Percentiles rank a stretch among this genome's conserved stretches.
Conservation (phyloP, 2,888 invertebrate genomes). For the Gastrophysa polygoni region DNA sequence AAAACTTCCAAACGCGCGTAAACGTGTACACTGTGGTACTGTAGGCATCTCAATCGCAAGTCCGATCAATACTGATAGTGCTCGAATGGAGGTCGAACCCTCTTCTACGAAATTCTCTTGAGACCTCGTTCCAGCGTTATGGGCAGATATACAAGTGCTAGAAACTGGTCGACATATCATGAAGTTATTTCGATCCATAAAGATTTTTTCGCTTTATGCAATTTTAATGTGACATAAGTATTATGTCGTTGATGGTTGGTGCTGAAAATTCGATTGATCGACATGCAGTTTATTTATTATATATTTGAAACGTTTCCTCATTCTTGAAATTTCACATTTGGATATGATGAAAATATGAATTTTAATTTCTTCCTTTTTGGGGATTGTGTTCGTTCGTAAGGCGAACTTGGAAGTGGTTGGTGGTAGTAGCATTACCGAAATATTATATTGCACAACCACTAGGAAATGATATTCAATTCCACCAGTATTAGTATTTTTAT, state of each 20-base stretch:
- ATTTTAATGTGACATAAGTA: constrained; percentile 14
- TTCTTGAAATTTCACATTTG: too few relatives aligned
- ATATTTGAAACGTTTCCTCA: too few relatives aligned
- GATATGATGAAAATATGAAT: too few relatives aligned
- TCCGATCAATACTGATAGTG: constrained; percentile 40
- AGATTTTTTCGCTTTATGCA: constrained; percentile 10
- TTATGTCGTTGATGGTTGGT: not conserved
- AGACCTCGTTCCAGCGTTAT: constrained; percentile 36
- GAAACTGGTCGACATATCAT: constrained; percentile 20
- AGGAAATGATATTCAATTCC: too few relatives aligned
- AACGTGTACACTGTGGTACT: not conserved
- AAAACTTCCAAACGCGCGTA: not conserved
- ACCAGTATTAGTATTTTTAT: too few relatives aligned
- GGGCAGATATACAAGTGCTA: constrained; percentile 25
- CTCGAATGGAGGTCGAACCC: constrained; percentile 39
- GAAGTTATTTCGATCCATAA: constrained; percentile 17
- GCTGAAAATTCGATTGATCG: not conserved
- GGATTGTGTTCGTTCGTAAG: too few relatives aligned
- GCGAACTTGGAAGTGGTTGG: too few relatives aligned
- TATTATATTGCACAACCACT: too few relatives aligned
- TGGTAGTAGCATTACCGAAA: too few relatives aligned
- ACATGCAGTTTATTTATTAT: too few relatives aligned
- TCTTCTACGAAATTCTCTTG: constrained; percentile 39
- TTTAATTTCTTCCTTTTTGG: too few relatives aligned
- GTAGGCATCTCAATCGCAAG: constrained; percentile 35